Base-by-base conservation (phyloP, 2,888 invertebrate genomes). In the Monoplex corrugatus region DNA sequence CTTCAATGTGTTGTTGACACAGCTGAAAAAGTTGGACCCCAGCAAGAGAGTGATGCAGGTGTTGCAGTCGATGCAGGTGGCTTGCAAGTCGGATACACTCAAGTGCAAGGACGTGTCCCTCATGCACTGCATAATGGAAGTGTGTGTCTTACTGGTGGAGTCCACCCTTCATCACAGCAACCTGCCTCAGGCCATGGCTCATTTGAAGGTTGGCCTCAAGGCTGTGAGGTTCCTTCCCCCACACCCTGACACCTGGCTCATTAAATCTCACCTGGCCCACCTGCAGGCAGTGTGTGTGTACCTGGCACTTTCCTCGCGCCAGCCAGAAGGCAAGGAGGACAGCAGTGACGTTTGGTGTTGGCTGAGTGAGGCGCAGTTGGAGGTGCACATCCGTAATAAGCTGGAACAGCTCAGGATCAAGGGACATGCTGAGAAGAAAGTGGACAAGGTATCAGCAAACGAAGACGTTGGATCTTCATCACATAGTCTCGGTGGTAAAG, bases 71-170 rank as follows among this genome's bases (percentile, higher is more conserved):
- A 38, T 35, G 45, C 13, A 23, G n/a, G 2, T 83, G 45, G 19
- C 19, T 3, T 10, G 23, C 38, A 16, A 50, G 50, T 13, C 50
- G 50, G 16, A 16, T 8, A 50, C 50, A 50, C 50, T 84, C 35
- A 2, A 38, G 23, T 84, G 84, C 23, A 45, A 57, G 32, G 35
- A 19, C 57, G 35, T 16, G 5, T 38, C 19, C 1, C 84, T 45
- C 45, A 6, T 84, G 38, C 35, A 19, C 16, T 35, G 57, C 16
- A 10, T 83, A 19, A 28, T 38, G 6, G 84, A 57, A 38, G 1
- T 57, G 84, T 23, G 84, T 8, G 35, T 5, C 35, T 57, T 50
- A 28, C 84, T 84, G 57, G 84, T 38, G 38, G 84, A 84, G 57
- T 45, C 38, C 0, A 23, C 45, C 6, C 84, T 84, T 0, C 57